phyloP scores from a whole-genome alignment of 2,888 invertebrate genomes.

The Xestia rhomboidea region DNA sequence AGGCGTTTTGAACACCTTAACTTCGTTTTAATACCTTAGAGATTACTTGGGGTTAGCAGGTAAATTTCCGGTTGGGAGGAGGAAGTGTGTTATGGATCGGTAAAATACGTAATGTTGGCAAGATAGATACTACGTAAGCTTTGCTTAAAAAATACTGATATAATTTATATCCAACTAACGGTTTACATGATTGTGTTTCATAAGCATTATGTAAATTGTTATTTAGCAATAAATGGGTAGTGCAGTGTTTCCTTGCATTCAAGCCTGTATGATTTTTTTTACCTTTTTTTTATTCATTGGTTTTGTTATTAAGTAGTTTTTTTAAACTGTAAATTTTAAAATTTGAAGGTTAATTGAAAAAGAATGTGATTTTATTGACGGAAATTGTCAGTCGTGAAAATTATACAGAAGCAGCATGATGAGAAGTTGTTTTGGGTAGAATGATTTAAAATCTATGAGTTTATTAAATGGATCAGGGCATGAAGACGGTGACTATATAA shows the following conservation, averaged over 20 bases:
- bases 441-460: too few species aligned
- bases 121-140: neutral
- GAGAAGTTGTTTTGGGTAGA: too few species aligned
- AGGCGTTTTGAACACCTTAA: conserved; percentile 43
- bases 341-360: too few species aligned
- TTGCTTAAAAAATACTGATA: neutral
- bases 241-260: too few species aligned
- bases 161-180: neutral
- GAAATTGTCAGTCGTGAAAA: too few species aligned
- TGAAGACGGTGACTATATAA: neutral
- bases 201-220: neutral
- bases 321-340: too few species aligned
- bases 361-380: too few species aligned
- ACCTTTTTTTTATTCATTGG: too few species aligned
- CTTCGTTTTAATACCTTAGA: conserved; percentile 58
- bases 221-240: neutral
- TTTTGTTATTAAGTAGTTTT: too few species aligned
- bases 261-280: too few species aligned
- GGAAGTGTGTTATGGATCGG: conserved; percentile 32
- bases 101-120: conserved; percentile 1
- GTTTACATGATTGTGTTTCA: neutral
- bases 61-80: conserved; percentile 46
- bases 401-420: too few species aligned
- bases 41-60: conserved; percentile 45
- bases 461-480: too few species aligned